These are phyloP conservation scores for Corapipo altera DNA, from an alignment of 2,113 vertebrate species.

Conservation along the genomic window DNA sequence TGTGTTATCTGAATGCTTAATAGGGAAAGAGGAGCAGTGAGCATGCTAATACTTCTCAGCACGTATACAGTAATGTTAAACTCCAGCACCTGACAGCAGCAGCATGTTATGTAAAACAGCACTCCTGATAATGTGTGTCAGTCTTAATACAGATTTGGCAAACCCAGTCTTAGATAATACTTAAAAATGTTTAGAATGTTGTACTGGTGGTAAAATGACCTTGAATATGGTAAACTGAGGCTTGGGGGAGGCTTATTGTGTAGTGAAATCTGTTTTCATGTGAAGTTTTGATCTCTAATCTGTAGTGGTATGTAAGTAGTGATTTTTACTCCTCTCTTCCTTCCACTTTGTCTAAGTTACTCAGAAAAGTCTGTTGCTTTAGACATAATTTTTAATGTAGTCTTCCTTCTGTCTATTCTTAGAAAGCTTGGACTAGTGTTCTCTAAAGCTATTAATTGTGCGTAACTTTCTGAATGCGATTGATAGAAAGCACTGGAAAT, in stretches of 20 bases:
- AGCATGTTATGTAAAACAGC: constrained; percentile 57
- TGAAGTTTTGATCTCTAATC: neutral
- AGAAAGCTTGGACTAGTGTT: neutral
- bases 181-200: constrained; percentile 4
- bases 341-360: neutral
- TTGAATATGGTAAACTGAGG: constrained; percentile 55
- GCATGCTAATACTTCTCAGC: constrained; percentile 47
- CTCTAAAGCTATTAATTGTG: neutral
- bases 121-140: constrained; percentile 64
- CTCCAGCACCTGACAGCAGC: constrained; percentile 57
- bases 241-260: neutral
- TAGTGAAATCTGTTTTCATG: neutral
- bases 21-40: constrained; percentile 6
- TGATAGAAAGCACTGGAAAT: constrained; percentile 2
- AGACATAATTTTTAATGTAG: neutral
- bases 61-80: constrained; percentile 66
- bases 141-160: constrained; percentile 50
- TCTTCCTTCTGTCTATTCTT: neutral
- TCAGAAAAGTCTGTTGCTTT: neutral
- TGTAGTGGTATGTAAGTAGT: neutral
- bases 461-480: neutral
- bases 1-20: constrained; percentile 72
- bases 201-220: constrained; percentile 62
- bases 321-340: neutral
- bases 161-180: constrained; percentile 5